A percentile compares a stretch with the other conserved stretches of the same genome.
Evolutionary conservation across 2,797 vertebrate genomes (phyloP).

Genomic region (Mus minutoides): DNA sequence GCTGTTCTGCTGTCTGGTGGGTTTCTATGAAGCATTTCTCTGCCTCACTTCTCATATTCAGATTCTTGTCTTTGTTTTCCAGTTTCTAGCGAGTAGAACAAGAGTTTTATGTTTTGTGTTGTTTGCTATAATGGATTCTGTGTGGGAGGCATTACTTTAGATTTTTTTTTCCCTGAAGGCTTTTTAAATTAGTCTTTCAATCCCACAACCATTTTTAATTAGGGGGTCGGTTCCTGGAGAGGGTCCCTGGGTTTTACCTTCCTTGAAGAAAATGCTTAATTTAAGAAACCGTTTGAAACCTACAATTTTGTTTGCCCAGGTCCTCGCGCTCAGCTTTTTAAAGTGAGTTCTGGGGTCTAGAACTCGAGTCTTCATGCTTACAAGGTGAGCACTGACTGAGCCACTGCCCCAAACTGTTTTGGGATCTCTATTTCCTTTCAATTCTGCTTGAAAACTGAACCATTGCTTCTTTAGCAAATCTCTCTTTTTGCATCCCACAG

Average conservation of each 20-base stretch:
- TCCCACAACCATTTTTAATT: background rate
- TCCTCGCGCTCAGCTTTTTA: too few relatives aligned
- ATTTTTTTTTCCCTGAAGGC: background rate
- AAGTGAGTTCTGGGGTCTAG: background rate
- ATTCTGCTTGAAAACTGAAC: background rate
- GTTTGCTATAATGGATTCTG: background rate
- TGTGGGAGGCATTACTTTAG: background rate
- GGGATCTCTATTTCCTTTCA: background rate
- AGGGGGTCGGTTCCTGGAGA: background rate
- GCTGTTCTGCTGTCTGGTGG: background rate
- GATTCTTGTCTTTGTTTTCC: background rate
- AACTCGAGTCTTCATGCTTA: background rate
- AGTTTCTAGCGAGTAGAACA: background rate
- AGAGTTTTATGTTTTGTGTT: background rate
- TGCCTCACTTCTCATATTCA: background rate
- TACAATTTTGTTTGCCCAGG: background rate
- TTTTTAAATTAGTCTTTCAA: background rate
- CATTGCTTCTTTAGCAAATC: background rate
- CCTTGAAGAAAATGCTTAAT: conserved; percentile 13
- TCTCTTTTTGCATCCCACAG: background rate
- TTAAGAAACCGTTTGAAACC: background rate
- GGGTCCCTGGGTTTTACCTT: background rate
- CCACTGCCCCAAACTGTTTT: background rate
- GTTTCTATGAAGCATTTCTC: background rate
- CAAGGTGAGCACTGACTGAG: too few relatives aligned